Percentiles rank a stretch among this genome's conserved stretches.
phyloP scores from a whole-genome alignment of 2,888 invertebrate species.

The Drosophila subquinaria region DNA sequence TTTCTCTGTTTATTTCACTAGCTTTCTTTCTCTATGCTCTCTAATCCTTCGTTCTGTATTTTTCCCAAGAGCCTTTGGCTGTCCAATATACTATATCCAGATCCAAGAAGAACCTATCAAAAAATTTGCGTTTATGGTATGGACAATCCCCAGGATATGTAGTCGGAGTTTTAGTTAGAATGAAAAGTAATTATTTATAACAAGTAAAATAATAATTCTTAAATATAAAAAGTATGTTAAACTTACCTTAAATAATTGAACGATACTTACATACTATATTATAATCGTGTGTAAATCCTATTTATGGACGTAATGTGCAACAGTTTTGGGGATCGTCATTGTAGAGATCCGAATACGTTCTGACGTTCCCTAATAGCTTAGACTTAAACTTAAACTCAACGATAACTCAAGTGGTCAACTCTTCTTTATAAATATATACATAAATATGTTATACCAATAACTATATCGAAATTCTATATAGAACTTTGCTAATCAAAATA shows the following conservation, averaged over 20 bases:
- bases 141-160: conserved; percentile 76
- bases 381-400: conserved; percentile 39
- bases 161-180: conserved; percentile 55
- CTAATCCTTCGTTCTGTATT: background rate
- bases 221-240: conserved; percentile 29
- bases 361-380: conserved; percentile 39
- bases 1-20: background rate
- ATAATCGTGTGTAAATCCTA: conserved; percentile 34
- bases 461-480: conserved; percentile 16
- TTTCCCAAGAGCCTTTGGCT: conserved; percentile 7
- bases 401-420: conserved; percentile 68
- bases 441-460: conserved; percentile 21
- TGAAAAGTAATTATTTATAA: conserved; percentile 30
- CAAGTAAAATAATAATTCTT: conserved; percentile 9
- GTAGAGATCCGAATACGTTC: background rate
- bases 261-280: conserved; percentile 27
- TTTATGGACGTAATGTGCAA: conserved; percentile 66
- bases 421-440: conserved; percentile 26
- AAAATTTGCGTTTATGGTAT: conserved; percentile 79
- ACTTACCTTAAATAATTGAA: conserved; percentile 25
- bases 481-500: conserved; percentile 46
- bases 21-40: background rate
- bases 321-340: conserved; percentile 45
- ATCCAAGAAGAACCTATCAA: conserved; percentile 59
- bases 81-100: conserved; percentile 31